phyloP scores from a whole-genome alignment of 2,888 invertebrate genomes.

The Bembecia ichneumoniformis region DNA sequence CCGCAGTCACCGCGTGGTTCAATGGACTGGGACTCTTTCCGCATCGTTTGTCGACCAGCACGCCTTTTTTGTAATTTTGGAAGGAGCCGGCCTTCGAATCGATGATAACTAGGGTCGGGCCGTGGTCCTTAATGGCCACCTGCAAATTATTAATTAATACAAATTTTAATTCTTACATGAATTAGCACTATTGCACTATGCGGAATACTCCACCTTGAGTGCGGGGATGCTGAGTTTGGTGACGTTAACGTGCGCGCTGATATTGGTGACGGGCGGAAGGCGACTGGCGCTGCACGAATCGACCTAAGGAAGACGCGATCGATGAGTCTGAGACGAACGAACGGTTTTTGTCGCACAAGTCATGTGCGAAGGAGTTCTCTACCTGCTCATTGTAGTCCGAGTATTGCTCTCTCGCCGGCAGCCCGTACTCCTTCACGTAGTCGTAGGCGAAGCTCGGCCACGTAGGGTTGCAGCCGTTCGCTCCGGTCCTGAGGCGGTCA shows the following conservation, averaged over 20 bases:
- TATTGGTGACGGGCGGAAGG: slow-evolving; percentile 42
- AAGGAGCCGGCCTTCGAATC: slow-evolving; percentile 36
- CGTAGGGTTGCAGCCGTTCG: slow-evolving; percentile 41
- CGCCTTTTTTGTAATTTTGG: slow-evolving; percentile 31
- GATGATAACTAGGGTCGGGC: slow-evolving; percentile 49
- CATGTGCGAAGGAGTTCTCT: background rate
- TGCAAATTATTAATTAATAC: slow-evolving; percentile 12
- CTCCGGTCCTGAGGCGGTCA: slow-evolving; percentile 33
- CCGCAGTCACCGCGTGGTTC: slow-evolving; percentile 51
- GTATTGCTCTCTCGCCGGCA: slow-evolving; percentile 40
- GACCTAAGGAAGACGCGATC: slow-evolving; percentile 17
- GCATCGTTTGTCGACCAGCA: slow-evolving; percentile 46
- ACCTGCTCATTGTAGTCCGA: slow-evolving; percentile 37
- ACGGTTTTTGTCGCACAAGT: too few species aligned
- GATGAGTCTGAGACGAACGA: background rate
- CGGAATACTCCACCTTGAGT: slow-evolving; percentile 29
- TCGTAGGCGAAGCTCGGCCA: slow-evolving; percentile 53
- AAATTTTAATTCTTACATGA: too few species aligned
- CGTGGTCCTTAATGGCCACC: slow-evolving; percentile 44
- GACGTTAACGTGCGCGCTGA: slow-evolving; percentile 50
- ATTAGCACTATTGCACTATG: background rate
- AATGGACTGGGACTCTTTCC: slow-evolving; percentile 19
- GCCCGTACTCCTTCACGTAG: slow-evolving; percentile 38
- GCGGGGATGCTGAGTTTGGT: slow-evolving; percentile 39
- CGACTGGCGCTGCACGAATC: slow-evolving; percentile 28